Base-by-base conservation (phyloP, 2,113 vertebrate species). In the Paradisaea rubra region DNA sequence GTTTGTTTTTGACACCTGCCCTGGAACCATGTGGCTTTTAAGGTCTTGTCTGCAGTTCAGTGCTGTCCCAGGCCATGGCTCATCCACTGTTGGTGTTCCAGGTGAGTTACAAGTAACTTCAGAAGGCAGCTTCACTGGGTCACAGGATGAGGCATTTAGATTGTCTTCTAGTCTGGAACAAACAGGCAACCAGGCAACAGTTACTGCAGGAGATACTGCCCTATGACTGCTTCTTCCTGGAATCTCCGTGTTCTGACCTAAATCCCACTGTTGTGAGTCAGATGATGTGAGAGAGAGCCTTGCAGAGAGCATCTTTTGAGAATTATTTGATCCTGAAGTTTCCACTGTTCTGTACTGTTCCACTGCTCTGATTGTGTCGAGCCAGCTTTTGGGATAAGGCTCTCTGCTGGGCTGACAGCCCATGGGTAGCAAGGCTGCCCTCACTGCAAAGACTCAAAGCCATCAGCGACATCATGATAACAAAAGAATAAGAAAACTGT, bases 81-180 rank as follows among this genome's bases (percentile, higher is more conserved):
- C 96, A 50, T 96, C 96, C 59, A 88, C 8, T 50, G 44, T 59
- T 5, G 92, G 94, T 25, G 78, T 93, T 52, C 95, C 97, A 91
- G 82, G 57, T 22, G 83, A 96, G 37, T 52, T 10, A 41, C 21
- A 41, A 0, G n/a, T 17, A 15, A 31, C 22, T 42, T 14, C 69
- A 13, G 81, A 6, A 50, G 85, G 54, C 11, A 41, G 42, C 28
- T 86, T 14, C 15, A 18, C 30, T 8, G 20, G 15, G 5, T 27
- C 44, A n/a, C 3, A 64, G 74, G 44, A 18, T 47, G n/a, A 6
- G 1, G 39, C 49, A 23, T 7, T 44, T 2, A 7, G 6, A 21
- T 37, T 24, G 9, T 45, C 63, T 76, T 92, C 79, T 9, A 15
- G 66, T 45, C 74, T 50, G 7, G 27, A 71, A n/a, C 22, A 42